These are phyloP conservation scores for Tragelaphus eurycerus DNA, from an alignment of 2,797 vertebrate species.

Conservation along the genomic window DNA sequence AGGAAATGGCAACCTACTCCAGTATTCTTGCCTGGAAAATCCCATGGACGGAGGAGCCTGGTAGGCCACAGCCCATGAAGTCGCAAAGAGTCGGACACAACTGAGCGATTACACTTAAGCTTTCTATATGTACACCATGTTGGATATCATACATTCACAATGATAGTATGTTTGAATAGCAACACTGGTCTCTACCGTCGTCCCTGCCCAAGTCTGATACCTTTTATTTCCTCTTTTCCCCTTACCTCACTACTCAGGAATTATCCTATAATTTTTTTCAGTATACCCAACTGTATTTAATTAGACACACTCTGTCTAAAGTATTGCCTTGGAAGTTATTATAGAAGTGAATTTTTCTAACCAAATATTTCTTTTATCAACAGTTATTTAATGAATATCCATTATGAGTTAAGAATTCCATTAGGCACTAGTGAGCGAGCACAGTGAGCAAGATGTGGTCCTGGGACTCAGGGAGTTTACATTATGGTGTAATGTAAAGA, in stretches of 20 bases:
- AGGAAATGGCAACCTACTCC: not conserved
- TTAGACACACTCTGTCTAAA: not conserved
- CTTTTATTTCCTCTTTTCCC: not conserved
- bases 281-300: not conserved
- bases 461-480: not conserved
- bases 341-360: not conserved
- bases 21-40: not conserved
- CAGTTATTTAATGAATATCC: not conserved
- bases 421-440: not conserved
- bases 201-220: not conserved
- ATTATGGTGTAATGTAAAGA: not conserved
- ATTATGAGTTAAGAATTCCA: not conserved
- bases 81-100: rapidly evolving
- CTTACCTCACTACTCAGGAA: not conserved
- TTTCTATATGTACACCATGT: not conserved
- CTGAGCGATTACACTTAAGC: not conserved
- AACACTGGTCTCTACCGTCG: not conserved
- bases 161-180: not conserved
- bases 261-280: not conserved
- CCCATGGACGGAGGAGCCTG: not conserved
- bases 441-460: not conserved
- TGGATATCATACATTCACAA: not conserved
- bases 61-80: not conserved
- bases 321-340: not conserved
- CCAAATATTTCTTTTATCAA: not conserved